These are phyloP conservation scores for Rhinichthys klamathensis DNA, from an alignment of 2,113 vertebrate species.

Conservation along the genomic window DNA sequence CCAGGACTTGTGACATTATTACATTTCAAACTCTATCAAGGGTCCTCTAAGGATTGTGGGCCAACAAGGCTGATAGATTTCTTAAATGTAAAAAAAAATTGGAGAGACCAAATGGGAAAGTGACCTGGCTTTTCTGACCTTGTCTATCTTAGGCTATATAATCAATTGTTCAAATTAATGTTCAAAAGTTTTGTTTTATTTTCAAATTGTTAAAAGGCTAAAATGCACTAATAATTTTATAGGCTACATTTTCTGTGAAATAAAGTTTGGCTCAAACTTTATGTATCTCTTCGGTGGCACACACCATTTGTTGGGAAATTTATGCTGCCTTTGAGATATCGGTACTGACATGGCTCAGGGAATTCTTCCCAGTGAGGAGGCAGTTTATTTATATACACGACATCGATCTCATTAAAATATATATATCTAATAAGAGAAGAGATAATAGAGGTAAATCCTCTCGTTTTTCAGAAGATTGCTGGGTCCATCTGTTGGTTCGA, in stretches of 20 bases:
- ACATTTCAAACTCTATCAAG: constrained; percentile 58
- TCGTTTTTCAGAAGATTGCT: constrained; percentile 66
- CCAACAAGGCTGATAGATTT: constrained; percentile 18
- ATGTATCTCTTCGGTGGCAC: neutral
- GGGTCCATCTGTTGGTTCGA: constrained; percentile 74
- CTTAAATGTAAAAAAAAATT: constrained; percentile 9
- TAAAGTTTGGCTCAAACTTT: neutral
- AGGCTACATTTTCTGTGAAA: neutral
- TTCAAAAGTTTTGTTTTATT: neutral
- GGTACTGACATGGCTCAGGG: neutral
- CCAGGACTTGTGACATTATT: constrained; percentile 56
- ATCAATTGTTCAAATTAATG: neutral
- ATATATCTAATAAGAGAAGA: constrained; percentile 65
- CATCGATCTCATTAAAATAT: constrained; percentile 67
- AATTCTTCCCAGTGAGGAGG: constrained; percentile 13
- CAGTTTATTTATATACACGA: constrained; percentile 62
- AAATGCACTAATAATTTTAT: neutral
- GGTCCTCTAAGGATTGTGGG: constrained; percentile 9
- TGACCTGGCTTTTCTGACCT: neutral
- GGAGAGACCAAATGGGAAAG: constrained; percentile 13
- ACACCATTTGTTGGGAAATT: neutral
- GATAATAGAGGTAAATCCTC: constrained; percentile 64
- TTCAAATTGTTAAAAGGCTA: neutral
- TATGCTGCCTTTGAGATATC: neutral
- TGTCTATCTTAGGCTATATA: neutral